These are phyloP conservation scores for Aquatica leii DNA, from an alignment of 2,888 invertebrate species.

Conservation along the genomic window DNA sequence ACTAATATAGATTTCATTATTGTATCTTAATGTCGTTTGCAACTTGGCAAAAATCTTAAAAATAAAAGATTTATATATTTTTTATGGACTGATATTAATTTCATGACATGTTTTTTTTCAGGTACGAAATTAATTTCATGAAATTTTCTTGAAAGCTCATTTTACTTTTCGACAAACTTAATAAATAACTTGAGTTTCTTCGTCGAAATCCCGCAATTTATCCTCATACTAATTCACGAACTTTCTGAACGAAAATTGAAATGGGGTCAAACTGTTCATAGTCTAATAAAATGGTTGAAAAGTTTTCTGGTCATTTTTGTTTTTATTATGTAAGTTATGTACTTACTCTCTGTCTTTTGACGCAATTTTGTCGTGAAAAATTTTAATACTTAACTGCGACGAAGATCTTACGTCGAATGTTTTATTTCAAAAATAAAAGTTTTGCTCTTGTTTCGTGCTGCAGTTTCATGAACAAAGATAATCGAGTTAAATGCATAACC, in stretches of 20 bases:
- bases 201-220: slow-evolving; percentile 6
- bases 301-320: slow-evolving; percentile 2
- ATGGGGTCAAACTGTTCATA: slow-evolving; percentile 13
- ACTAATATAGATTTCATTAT: slow-evolving; percentile 16
- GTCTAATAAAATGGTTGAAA: slow-evolving; percentile 13
- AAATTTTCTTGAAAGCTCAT: slow-evolving; percentile 11
- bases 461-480: background rate
- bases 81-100: slow-evolving; percentile 3
- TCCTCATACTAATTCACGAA: slow-evolving; percentile 10
- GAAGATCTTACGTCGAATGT: too few relatives aligned
- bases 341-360: background rate
- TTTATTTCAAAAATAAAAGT: background rate
- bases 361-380: too few relatives aligned
- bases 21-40: slow-evolving; percentile 16
- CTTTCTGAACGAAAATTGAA: slow-evolving; percentile 11
- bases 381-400: too few relatives aligned
- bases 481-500: too few relatives aligned
- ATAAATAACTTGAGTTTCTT: slow-evolving; percentile 3
- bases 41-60: slow-evolving; percentile 1
- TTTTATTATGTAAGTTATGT: slow-evolving; percentile 1
- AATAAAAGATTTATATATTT: slow-evolving; percentile 8
- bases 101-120: background rate
- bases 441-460: background rate
- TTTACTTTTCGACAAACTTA: slow-evolving; percentile 9
- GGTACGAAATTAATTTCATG: background rate